Conservation (phyloP, 2,113 vertebrate genomes). For the Girardinichthys multiradiatus region DNA sequence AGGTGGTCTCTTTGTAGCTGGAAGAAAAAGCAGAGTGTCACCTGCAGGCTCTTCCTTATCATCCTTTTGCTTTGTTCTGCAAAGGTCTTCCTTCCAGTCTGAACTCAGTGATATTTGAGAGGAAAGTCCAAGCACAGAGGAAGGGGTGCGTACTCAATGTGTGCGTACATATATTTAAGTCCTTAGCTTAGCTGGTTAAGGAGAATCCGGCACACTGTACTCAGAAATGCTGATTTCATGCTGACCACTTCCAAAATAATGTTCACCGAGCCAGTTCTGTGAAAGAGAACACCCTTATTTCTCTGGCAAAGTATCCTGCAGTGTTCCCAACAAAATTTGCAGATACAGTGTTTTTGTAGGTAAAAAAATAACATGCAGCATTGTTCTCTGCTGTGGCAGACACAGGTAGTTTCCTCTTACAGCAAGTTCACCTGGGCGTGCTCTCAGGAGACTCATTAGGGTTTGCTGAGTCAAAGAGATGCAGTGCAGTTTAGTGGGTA, state of each 20-base stretch:
- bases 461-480: constrained; percentile 66
- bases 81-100: constrained; percentile 72
- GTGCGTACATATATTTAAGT: constrained; percentile 40
- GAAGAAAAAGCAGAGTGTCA: constrained; percentile 52
- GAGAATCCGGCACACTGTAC: constrained; percentile 24
- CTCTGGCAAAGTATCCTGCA: constrained; percentile 50
- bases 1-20: constrained; percentile 50
- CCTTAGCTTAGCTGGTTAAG: constrained; percentile 27
- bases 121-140: constrained; percentile 36
- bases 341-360: constrained; percentile 52
- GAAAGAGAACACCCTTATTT: constrained; percentile 66
- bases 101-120: constrained; percentile 76
- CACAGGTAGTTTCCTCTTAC: constrained; percentile 64
- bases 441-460: constrained; percentile 62
- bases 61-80: constrained; percentile 65
- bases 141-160: constrained; percentile 57
- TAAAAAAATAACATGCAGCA: constrained; percentile 20
- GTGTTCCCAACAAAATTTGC: constrained; percentile 58
- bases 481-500: constrained; percentile 48
- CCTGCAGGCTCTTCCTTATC: constrained; percentile 59
- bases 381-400: constrained; percentile 55
- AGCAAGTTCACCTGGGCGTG: constrained; percentile 52
- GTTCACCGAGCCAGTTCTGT: constrained; percentile 47
- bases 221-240: constrained; percentile 58
- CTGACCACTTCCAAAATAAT: constrained; percentile 63